Evolutionary conservation across 2,888 invertebrate genomes (phyloP), one percentile per base, ranked within the genome.

Genomic region (Leucania comma): DNA sequence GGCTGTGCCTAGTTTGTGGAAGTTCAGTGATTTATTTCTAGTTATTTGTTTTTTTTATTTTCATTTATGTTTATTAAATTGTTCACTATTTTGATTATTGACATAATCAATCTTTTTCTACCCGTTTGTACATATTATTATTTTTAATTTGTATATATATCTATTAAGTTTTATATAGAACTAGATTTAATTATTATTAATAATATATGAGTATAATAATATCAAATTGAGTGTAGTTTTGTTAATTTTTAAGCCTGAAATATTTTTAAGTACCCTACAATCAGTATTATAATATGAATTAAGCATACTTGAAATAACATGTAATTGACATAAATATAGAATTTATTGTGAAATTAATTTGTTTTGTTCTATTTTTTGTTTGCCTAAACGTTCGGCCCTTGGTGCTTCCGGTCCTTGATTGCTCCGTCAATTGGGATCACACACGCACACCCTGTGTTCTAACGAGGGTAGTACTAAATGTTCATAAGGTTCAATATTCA

Each of bases 281-380:
- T 12, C 8, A 26, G 5, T 64, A 42, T 42, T 75, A 38, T 32
- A 48, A 38, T 35, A 42, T 42, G 3, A 48, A 50, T 22, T 67
- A 56, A 59, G 42, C 12, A 50, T 57, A 24, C 20, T 75, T 42
- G 17, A 9, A 42, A 3, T 57, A 51, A 0, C 12, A 42, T 42
- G 1, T n/a, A 67, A 56, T 50, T 48, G 17, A 61, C 24, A 20
- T 20, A 32, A 68, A 76, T 74, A 76, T 76, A 53, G 10, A 59
- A 53, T 12, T 24, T 26, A 22, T 48, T 57, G 2, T 26, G 38
- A 24, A 62, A 61, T 53, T 10, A 24, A 29, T 17, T 38, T 22
- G 24, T 48, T 64, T 72, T 17, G 2, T 60, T 59, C 26, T 14
- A 22, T 14, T 22, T 10, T n/a, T n/a, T 66, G 6, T 17, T 2